Evolutionary conservation across 1,140 invertebrate genomes (phyloP).

Genomic region (Palaemon carinicauda): DNA sequence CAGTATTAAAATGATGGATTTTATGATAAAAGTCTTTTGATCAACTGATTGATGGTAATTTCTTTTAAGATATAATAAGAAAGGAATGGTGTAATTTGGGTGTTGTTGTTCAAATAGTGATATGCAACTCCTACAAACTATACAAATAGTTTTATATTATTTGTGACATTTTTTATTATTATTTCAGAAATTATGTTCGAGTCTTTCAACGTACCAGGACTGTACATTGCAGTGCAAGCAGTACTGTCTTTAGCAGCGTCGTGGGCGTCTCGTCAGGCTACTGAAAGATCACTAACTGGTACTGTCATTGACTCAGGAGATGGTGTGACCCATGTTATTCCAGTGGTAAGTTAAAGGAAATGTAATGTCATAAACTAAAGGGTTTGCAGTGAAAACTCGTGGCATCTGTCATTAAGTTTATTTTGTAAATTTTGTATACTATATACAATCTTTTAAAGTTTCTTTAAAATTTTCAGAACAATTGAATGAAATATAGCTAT

Average conservation of each 20-base stretch:
- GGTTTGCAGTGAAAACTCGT: not conserved
- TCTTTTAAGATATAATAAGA: too few relatives aligned
- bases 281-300: slow-evolving; percentile 93
- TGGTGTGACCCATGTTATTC: slow-evolving; percentile 99
- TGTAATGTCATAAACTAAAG: not conserved
- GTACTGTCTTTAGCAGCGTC: slow-evolving; percentile 97
- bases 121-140: not conserved
- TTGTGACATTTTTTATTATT: slow-evolving; percentile 25
- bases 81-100: too few relatives aligned
- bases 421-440: not conserved
- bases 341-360: slow-evolving; percentile 76
- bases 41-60: too few relatives aligned
- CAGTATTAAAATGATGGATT: too few relatives aligned
- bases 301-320: slow-evolving; percentile 99
- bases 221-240: slow-evolving; percentile 98
- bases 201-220: slow-evolving; percentile 98
- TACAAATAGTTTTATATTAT: not conserved
- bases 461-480: too few relatives aligned
- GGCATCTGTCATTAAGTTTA: not conserved
- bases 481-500: too few relatives aligned
- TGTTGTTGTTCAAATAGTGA: not conserved
- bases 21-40: too few relatives aligned
- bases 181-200: slow-evolving; percentile 98
- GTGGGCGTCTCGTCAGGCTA: slow-evolving; percentile 89
- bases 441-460: too few relatives aligned